phyloP scores from a whole-genome alignment of 1,140 invertebrate genomes.

The Heliothis virescens region DNA sequence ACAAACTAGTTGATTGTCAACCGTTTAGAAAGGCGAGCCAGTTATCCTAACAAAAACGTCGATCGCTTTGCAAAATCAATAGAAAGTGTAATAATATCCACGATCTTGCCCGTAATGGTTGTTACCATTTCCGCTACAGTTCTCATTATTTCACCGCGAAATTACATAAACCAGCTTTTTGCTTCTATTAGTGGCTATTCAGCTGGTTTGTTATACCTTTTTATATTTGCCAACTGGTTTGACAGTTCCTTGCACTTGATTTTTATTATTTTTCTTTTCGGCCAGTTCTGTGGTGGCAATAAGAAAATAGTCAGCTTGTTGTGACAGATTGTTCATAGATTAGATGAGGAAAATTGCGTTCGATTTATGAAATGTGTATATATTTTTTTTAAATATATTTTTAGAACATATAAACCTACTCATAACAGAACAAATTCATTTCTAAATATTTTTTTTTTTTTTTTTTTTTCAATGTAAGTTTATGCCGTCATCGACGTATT shows the following conservation, averaged over 20 bases:
- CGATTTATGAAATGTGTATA: too few relatives aligned
- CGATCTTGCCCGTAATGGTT: conserved; percentile 55
- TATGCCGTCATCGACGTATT: too few relatives aligned
- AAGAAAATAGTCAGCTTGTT: background rate
- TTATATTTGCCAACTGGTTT: conserved; percentile 27
- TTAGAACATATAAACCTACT: too few relatives aligned
- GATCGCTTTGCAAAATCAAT: conserved; percentile 59
- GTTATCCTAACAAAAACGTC: conserved; percentile 45
- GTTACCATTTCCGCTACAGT: conserved; percentile 58
- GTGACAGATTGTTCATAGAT: background rate
- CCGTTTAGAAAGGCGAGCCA: conserved; percentile 39
- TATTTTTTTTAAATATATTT: too few relatives aligned
- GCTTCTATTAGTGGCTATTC: conserved; percentile 38
- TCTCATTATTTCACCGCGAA: conserved; percentile 61
- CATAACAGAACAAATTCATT: too few relatives aligned
- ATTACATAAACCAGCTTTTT: conserved; percentile 52
- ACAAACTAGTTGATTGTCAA: conserved; percentile 41
- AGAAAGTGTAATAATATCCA: conserved; percentile 44
- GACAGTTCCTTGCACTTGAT: background rate
- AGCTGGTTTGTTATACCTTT: conserved; percentile 32
- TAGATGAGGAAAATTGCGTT: background rate
- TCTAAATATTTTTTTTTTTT: too few relatives aligned
- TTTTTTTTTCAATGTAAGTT: too few relatives aligned
- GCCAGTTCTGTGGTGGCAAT: background rate
- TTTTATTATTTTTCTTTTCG: background rate